Conservation (phyloP, 1,140 invertebrate genomes). For the Zaprionus nigranus region DNA sequence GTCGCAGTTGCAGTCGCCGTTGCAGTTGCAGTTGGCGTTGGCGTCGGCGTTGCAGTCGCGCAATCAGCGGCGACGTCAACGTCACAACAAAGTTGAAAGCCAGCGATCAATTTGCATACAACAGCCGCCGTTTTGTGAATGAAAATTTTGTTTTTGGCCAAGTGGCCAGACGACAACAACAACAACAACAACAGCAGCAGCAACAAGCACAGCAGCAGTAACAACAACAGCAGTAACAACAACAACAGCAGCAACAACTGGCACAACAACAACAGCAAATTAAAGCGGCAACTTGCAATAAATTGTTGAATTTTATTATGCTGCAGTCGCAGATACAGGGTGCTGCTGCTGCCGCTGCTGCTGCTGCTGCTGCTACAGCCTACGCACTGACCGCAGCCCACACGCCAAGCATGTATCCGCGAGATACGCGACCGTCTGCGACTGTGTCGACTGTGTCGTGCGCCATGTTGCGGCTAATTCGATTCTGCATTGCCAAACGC, state of each 20-base stretch:
- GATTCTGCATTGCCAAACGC: constrained; percentile 78
- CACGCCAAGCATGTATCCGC: constrained; percentile 64
- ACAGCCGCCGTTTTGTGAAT: constrained; percentile 79
- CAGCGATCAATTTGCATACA: constrained; percentile 77
- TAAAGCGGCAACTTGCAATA: constrained; percentile 78
- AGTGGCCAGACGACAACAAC: constrained; percentile 18
- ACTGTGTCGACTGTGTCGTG: constrained; percentile 30
- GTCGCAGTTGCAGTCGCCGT: constrained; percentile 45
- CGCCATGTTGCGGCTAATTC: constrained; percentile 75
- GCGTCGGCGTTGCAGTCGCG: constrained; percentile 40
- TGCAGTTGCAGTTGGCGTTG: constrained; percentile 17
- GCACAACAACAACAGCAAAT: constrained; percentile 68
- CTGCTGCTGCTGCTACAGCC: constrained; percentile 36
- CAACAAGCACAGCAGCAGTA: constrained; percentile 11
- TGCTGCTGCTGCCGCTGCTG: constrained; percentile 33
- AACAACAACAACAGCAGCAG: constrained; percentile 24
- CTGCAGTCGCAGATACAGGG: constrained; percentile 59
- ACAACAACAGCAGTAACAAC: constrained; percentile 55
- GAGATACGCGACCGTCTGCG: constrained; percentile 62
- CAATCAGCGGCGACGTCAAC: constrained; percentile 1
- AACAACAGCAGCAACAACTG: constrained; percentile 28
- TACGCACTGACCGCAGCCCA: constrained; percentile 67
- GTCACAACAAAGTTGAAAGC: constrained; percentile 56
- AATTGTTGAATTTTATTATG: constrained; percentile 83
- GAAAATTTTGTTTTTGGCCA: constrained; percentile 64